A percentile compares a stretch with the other conserved stretches of the same genome.
These are phyloP conservation scores for Ctenodactylus gundi DNA, from an alignment of 2,113 vertebrate genomes.

Conservation along the genomic window DNA sequence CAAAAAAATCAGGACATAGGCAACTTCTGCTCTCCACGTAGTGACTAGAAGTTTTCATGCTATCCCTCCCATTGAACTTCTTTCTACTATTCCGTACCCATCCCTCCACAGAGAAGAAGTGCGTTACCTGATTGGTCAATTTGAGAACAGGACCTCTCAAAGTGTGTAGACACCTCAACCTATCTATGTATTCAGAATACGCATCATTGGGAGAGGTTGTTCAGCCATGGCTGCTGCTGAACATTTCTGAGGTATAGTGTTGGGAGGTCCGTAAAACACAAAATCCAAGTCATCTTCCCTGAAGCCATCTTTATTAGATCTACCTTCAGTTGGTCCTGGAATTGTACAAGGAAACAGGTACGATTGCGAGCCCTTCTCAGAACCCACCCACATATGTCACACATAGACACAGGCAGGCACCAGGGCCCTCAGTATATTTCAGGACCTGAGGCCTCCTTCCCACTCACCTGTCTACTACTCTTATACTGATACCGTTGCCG, in stretches of 20 bases:
- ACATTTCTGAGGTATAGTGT: not conserved
- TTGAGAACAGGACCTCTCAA: not conserved
- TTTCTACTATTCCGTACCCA: not conserved
- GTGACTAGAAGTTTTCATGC: not conserved
- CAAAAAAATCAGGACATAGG: constrained; percentile 21
- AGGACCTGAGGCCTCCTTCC: accelerated
- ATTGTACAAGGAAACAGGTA: not conserved
- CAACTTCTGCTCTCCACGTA: not conserved
- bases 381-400: not conserved
- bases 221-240: not conserved
- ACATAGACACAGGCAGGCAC: not conserved
- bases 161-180: not conserved
- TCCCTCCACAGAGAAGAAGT: not conserved
- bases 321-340: not conserved
- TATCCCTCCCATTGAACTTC: not conserved
- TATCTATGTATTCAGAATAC: not conserved
- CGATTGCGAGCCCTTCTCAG: not conserved
- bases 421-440: not conserved
- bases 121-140: not conserved
- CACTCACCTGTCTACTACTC: not conserved
- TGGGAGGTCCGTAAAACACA: not conserved
- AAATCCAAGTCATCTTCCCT: not conserved
- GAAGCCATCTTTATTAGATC: not conserved
- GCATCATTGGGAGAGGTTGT: not conserved
- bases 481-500: not conserved